Evolutionary conservation across 2,888 invertebrate species (phyloP), one percentile per base, ranked within the genome.

Genomic region (Lepetodrilus schrolli): DNA sequence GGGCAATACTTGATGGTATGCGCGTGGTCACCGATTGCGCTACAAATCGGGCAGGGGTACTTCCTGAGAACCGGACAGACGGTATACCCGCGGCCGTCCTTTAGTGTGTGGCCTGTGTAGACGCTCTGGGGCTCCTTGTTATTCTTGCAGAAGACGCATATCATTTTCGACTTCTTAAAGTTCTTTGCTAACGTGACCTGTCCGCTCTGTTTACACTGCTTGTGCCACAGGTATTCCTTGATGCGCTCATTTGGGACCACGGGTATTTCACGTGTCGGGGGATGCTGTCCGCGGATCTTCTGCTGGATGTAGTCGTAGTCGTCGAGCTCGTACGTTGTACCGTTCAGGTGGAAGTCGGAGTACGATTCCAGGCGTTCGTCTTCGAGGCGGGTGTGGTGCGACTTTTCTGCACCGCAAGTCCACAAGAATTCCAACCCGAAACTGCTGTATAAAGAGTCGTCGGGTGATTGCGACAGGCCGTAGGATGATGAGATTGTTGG

Each of bases 1-100:
- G 90, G 90, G 88, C 95, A 95, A 90, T 95, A 95, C 89, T 94
- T 94, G 83, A 94, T 91, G 7, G 95, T 95, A 90, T 95, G 95
- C 47, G 95, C 95, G 71, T 77, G 51, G 88, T 95, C 94, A 0
- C 95, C 95, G 70, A 90, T 90, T 5, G 93, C 94, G 58, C 93
- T 93, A 88, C 95, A 95, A 75, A 94, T 93, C 20, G 93, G 93
- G 87, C 95, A 95, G 17, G 91, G 91, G 90, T 94, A 94, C 66
- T 92, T 93, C 80, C 94, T 92, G 84, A 95, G 92, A 84, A 95
- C 93, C 34, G 95, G 95, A 87, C 95, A 95, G 13, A 89, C 76
- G 13, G 94, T 93, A 66, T 92, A 92, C 0, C 94, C 94, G 4
- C 87, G 87, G 43, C 90, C 90, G 86, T 94, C 93, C 85, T 94